These are phyloP conservation scores for Mustela lutreola DNA, from an alignment of 2,113 vertebrate species.

Conservation along the genomic window DNA sequence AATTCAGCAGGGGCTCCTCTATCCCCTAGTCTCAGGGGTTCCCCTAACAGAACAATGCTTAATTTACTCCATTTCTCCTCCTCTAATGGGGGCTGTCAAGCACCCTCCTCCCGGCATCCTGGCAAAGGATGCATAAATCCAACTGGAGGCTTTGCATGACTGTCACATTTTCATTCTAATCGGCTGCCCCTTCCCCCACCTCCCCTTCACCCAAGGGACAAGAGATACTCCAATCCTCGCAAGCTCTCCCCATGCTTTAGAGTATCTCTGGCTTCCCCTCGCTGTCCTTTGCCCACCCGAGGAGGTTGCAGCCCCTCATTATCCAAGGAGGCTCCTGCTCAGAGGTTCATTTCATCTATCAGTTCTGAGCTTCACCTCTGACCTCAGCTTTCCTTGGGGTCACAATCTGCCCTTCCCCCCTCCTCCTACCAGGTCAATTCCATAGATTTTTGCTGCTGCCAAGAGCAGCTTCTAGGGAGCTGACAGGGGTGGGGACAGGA, in stretches of 20 bases:
- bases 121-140: slow-evolving; percentile 66
- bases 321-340: slow-evolving; percentile 27
- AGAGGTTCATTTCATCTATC: slow-evolving; percentile 75
- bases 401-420: slow-evolving; percentile 7
- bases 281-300: not conserved
- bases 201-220: slow-evolving; percentile 54
- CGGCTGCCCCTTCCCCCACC: slow-evolving; percentile 31
- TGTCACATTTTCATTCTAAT: slow-evolving; percentile 76
- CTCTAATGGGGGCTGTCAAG: slow-evolving; percentile 67
- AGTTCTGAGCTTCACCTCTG: slow-evolving; percentile 78
- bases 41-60: slow-evolving; percentile 47
- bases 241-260: not conserved
- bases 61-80: slow-evolving; percentile 72
- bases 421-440: slow-evolving; percentile 70
- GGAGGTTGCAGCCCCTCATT: slow-evolving; percentile 70
- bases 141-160: slow-evolving; percentile 60
- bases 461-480: slow-evolving; percentile 67
- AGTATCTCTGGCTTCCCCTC: slow-evolving; percentile 42
- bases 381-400: slow-evolving; percentile 13
- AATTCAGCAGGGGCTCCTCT: slow-evolving; percentile 60
- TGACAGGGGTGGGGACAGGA: not conserved
- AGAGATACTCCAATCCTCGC: not conserved
- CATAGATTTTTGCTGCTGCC: slow-evolving; percentile 83
- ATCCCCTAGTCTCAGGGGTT: slow-evolving; percentile 21
- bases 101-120: slow-evolving; percentile 69